Conservation (phyloP, 2,888 invertebrate genomes). For the Coecobrya sp. region DNA sequence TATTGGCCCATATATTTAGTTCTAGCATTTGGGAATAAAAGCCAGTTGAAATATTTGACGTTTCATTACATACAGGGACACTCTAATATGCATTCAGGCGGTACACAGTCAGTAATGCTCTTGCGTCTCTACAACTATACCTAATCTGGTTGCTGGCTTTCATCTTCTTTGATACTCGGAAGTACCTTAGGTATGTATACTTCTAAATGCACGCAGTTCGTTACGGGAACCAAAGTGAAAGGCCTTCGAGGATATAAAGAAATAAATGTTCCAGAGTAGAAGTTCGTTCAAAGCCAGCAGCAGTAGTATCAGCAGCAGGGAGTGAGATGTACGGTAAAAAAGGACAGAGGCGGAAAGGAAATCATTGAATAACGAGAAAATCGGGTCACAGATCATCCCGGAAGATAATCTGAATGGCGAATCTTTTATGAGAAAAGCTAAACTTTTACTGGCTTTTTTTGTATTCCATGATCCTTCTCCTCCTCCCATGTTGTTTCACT, state of each 20-base stretch:
- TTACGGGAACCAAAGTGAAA: conserved; percentile 10
- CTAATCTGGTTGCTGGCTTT: conserved; percentile 3
- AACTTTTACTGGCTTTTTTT: conserved; percentile 58
- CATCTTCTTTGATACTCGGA: conserved; percentile 57
- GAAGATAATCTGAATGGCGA: conserved; percentile 78
- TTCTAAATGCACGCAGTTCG: conserved; percentile 15
- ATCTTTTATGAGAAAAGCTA: conserved; percentile 72
- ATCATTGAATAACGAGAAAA: conserved; percentile 79
- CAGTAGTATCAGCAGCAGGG: neutral
- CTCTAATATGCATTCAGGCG: conserved; percentile 59
- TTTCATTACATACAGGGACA: conserved; percentile 57
- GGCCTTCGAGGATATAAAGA: conserved; percentile 8
- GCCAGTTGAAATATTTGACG: conserved; percentile 63
- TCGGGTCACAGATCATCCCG: conserved; percentile 80
- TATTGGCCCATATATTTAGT: conserved; percentile 1
- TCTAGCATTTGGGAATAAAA: conserved; percentile 13
- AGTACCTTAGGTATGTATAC: neutral
- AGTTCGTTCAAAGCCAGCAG: conserved; percentile 16
- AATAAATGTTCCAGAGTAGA: conserved; percentile 20
- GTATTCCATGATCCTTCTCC: conserved; percentile 47
- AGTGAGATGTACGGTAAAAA: conserved; percentile 47
- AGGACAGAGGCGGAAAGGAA: conserved; percentile 61
- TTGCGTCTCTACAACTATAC: neutral
- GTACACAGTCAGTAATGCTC: conserved; percentile 30
- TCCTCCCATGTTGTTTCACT: conserved; percentile 41